These are phyloP conservation scores for Graptemys geographica DNA, from an alignment of 2,797 vertebrate species.

Conservation along the genomic window DNA sequence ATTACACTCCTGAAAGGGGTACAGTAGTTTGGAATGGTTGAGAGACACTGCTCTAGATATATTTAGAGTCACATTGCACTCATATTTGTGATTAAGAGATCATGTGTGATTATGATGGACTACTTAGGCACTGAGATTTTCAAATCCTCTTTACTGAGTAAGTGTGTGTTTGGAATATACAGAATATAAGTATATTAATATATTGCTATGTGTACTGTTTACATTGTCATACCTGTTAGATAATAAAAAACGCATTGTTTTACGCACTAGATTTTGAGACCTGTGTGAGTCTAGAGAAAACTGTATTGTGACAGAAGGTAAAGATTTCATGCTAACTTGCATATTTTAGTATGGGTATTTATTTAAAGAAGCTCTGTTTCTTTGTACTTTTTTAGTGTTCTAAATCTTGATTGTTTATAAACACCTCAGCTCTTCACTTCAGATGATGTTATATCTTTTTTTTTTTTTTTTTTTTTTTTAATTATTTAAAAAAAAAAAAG, in stretches of 20 bases:
- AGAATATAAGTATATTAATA: neutral
- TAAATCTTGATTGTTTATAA: neutral
- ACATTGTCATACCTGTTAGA: neutral
- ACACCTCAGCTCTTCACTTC: neutral
- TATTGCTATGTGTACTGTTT: neutral
- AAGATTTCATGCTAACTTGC: neutral
- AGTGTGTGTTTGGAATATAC: neutral
- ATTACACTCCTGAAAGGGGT: too few species aligned
- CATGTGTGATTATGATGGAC: neutral
- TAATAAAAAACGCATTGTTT: neutral
- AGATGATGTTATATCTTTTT: neutral
- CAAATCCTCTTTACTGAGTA: neutral
- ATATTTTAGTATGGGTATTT: neutral
- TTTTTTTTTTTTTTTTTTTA: too few species aligned
- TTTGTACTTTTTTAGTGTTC: neutral
- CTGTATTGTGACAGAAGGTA: neutral
- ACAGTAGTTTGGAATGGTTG: too few species aligned
- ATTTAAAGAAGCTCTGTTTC: neutral
- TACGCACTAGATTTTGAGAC: neutral
- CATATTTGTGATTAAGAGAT: neutral
- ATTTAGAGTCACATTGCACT: neutral
- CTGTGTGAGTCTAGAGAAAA: neutral
- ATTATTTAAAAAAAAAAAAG: too few species aligned
- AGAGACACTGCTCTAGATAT: neutral
- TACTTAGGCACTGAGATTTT: neutral